phyloP scores from a whole-genome alignment of 1,140 invertebrate genomes.

The Hyposmocoma kahamanoa region DNA sequence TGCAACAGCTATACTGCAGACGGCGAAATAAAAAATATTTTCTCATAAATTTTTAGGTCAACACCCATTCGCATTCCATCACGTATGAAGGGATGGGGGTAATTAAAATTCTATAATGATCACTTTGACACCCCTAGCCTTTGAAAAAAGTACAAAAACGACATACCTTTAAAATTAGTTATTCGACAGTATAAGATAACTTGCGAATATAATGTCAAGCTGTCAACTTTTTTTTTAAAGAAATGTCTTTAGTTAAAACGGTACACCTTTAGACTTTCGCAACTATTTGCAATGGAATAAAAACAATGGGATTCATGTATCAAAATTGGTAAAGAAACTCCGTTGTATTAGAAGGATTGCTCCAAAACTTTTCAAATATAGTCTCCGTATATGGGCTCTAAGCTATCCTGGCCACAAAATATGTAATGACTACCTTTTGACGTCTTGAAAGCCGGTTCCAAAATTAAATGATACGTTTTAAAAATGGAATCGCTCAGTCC shows the following conservation, averaged over 20 bases:
- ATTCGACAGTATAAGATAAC: conserved; percentile 10
- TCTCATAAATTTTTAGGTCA: conserved; percentile 65
- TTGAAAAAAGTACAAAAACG: conserved; percentile 14
- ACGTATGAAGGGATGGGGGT: conserved; percentile 52
- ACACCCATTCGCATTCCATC: conserved; percentile 44
- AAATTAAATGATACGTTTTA: conserved; percentile 74
- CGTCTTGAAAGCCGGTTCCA: conserved; percentile 69
- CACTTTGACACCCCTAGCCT: conserved; percentile 36
- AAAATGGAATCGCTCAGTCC: conserved; percentile 72
- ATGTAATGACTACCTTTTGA: conserved; percentile 71
- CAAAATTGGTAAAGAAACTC: no score
- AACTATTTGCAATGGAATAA: no score
- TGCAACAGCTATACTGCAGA: no score
- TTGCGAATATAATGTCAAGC: conserved; percentile 12
- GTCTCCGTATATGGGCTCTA: conserved; percentile 50
- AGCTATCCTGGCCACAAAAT: conserved; percentile 54
- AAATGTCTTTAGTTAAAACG: no score
- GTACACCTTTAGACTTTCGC: no score
- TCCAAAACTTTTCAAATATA: conserved; percentile 26
- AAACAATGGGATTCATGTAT: no score
- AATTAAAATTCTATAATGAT: conserved; percentile 65
- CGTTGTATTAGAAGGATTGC: no score
- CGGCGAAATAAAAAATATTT: conserved; percentile 38
- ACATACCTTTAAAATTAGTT: not conserved
- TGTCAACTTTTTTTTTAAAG: no score